phyloP scores from a whole-genome alignment of 2,797 vertebrate genomes.

The Luscinia luscinia region DNA sequence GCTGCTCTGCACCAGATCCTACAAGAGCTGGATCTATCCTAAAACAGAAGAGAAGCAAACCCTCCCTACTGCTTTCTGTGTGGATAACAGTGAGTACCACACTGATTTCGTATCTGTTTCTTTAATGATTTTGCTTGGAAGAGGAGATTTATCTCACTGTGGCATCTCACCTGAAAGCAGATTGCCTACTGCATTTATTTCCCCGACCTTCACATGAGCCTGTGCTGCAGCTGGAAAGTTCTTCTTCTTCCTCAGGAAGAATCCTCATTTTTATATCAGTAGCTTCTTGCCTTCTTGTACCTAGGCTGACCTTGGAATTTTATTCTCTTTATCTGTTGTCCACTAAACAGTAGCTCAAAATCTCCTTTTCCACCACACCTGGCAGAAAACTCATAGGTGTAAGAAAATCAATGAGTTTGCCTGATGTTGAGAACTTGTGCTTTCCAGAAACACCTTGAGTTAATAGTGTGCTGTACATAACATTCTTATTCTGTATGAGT shows the following conservation, averaged over 20 bases:
- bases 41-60: neutral
- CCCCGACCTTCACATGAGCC: rapidly evolving
- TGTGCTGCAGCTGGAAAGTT: neutral
- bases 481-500: constrained; percentile 11
- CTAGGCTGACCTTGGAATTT: neutral
- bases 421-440: neutral
- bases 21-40: neutral
- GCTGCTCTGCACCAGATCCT: neutral
- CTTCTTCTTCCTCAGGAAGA: neutral
- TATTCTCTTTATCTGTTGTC: neutral
- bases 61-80: neutral
- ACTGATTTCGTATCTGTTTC: neutral
- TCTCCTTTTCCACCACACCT: neutral
- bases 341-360: neutral
- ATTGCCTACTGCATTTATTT: neutral
- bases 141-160: neutral
- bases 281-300: neutral
- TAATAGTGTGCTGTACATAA: neutral
- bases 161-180: neutral
- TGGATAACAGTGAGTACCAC: neutral
- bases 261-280: neutral
- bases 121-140: neutral
- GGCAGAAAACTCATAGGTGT: neutral
- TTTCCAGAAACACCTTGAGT: constrained; percentile 35
- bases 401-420: neutral